Evolutionary conservation across 1,140 invertebrate genomes (phyloP), one percentile per base, ranked within the genome.

Genomic region (Pogonognathellus flavescens): DNA sequence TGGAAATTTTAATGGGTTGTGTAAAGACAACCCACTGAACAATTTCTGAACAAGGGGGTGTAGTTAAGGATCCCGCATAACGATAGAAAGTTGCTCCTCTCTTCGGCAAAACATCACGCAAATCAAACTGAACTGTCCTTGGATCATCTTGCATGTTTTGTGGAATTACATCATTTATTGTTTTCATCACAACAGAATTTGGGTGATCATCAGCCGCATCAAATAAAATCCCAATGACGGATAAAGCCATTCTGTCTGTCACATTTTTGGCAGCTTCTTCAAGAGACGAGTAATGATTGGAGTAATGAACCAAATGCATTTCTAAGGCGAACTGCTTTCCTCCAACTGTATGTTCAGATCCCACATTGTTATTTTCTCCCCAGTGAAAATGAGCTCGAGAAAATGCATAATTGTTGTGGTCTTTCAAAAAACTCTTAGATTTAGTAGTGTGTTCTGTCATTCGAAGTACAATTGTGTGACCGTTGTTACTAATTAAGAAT

Each of bases 21-120:
- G 4, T 49, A n/a, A 96, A 96, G 88, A 98, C 94, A 18, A 97
- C 94, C 97, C 97, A 98, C 0, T 94, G 95, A 3, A 98, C 97
- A 6, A 95, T 93, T 92, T 98, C 97, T 10, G 93, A 93, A 89
- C 97, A 98, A 0, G 96, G 96, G 3, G 97, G 97, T 3, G 97
- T 98, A 0, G 97, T 98, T 52, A 98, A 90, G 2, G 96, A 98
- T 0, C 97, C 97, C 53, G 93, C 92, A 90, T 98, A 99, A 10
- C 81, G 53, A 16, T 49, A 85, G 22, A 82, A 62, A 0, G 7
- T 20, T n/a, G 25, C 41, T 1, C 31, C 31, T 0, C 13, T 14
- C 18, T 76, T 50, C 1, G 70, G 70, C 1, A 76, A 9, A 49
- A 76, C n/a, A 0, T 50, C 16, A 1, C 25, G 25, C 14, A 49